A percentile compares a stretch with the other conserved stretches of the same genome.
phyloP scores from a whole-genome alignment of 1,140 invertebrate genomes.

The Procambarus virginalis region DNA sequence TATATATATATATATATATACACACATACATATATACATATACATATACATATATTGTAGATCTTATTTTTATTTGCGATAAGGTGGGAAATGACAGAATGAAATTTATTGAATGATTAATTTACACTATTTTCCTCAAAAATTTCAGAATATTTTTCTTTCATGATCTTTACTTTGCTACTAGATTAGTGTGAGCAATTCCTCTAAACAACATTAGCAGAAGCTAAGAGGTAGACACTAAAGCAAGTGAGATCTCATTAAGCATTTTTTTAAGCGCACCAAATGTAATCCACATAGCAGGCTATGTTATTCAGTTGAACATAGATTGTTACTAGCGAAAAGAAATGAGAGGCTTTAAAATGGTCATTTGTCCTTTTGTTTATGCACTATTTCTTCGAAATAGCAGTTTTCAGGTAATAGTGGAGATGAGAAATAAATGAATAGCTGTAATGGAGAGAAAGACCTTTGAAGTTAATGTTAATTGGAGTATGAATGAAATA shows the following conservation, averaged over 20 bases:
- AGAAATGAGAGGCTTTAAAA: not conserved
- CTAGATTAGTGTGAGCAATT: not conserved
- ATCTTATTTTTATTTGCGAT: not conserved
- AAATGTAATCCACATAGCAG: not conserved
- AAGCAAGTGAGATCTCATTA: not conserved
- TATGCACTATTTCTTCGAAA: not conserved
- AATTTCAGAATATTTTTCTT: not conserved
- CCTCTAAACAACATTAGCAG: no score
- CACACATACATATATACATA: no score
- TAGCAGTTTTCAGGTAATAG: not conserved
- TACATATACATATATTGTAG: no score
- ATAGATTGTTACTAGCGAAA: not conserved
- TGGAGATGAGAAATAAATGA: not conserved
- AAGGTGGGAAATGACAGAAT: not conserved
- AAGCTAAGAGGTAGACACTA: not conserved
- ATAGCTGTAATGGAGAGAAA: not conserved
- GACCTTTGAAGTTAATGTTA: not conserved
- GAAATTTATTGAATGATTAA: no score
- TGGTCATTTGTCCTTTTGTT: not conserved
- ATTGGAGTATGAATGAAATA: constrained; percentile 4
- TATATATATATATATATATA: no score
- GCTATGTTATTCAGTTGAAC: not conserved
- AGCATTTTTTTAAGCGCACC: not conserved
- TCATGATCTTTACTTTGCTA: not conserved
- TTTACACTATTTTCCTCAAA: not conserved